Base-by-base conservation (phyloP, 2,888 invertebrate species). In the Epinotia bilunana region DNA sequence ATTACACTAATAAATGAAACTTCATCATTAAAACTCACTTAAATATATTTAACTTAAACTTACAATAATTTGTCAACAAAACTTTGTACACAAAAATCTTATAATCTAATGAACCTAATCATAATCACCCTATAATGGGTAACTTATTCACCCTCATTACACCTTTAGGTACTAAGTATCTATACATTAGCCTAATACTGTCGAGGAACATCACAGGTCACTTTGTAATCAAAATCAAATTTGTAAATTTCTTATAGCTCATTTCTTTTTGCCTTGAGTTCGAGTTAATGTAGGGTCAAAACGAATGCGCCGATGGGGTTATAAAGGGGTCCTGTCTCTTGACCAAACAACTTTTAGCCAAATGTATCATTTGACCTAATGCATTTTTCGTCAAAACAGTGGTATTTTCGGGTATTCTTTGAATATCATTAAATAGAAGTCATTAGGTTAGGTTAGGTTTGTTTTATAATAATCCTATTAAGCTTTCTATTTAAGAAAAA, bases 131-230 rank as follows among this genome's bases (percentile, higher is more conserved):
- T 77, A 39, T 78, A 76, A 67, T 65, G 57, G 39, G 67, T 71
- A 71, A 39, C 71, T 67, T 74, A 72, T 61, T 63, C 69, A 70
- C 55, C 60, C 76, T 67, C 43, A 39, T 9, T 7, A 39, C 7
- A 9, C 39, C 39, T 76, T 74, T 70, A 79, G 23, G 23, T 28
- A 28, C 23, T 28, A n/a, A n/a, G n/a, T n/a, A 23, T 23, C 23
- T 28, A 70, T 84, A 85, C 4, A 78, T 82, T 86, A 85, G 80
- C 78, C 77, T 90, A 91, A 91, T 91, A 91, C 90, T 91, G 87
- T 85, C 84, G 86, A 89, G 87, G 87, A 91, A 90, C 90, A 91
- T 91, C 90, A 91, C 90, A 90, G 86, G 63, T 64, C 69, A 69
- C 58, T 74, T 86, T 81, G 78, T 49, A 46, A 13, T 46, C 39